These are phyloP conservation scores for Megathymus violae DNA, from an alignment of 1,140 invertebrate genomes.

Conservation along the genomic window DNA sequence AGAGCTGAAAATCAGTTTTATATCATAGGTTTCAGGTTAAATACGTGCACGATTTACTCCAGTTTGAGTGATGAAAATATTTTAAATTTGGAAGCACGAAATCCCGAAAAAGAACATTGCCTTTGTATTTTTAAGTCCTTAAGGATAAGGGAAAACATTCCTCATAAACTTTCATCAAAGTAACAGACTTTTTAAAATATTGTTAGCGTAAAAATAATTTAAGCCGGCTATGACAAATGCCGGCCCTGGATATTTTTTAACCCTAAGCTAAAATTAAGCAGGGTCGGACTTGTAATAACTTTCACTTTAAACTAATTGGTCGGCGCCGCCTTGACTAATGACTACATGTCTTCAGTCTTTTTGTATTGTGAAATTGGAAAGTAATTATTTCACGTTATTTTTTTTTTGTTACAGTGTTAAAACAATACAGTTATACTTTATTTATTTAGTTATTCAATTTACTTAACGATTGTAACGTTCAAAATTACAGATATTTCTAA, in stretches of 20 bases:
- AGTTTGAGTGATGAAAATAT: neutral
- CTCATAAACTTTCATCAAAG: slow-evolving; percentile 17
- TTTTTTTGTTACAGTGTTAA: no score
- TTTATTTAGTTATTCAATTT: no score
- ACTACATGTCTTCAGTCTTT: slow-evolving; percentile 11
- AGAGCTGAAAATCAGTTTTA: no score
- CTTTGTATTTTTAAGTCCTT: neutral
- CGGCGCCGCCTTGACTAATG: slow-evolving; percentile 19
- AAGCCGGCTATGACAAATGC: slow-evolving; percentile 28
- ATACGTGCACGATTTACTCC: neutral
- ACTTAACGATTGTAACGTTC: no score
- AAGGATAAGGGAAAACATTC: neutral
- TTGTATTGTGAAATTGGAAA: slow-evolving; percentile 14
- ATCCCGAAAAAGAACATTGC: neutral
- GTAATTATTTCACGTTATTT: no score
- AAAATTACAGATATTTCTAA: no score
- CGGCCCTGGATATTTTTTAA: neutral
- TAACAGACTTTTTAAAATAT: slow-evolving; percentile 20
- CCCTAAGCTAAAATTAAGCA: slow-evolving; percentile 14
- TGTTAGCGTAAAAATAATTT: slow-evolving; percentile 11
- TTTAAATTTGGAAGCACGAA: neutral
- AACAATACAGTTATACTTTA: no score
- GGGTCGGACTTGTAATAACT: slow-evolving; percentile 24
- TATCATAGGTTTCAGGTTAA: no score
- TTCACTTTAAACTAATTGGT: slow-evolving; percentile 28